Base-by-base conservation (phyloP, 2,888 invertebrate species). In the Lordiphosa fenestrarum region DNA sequence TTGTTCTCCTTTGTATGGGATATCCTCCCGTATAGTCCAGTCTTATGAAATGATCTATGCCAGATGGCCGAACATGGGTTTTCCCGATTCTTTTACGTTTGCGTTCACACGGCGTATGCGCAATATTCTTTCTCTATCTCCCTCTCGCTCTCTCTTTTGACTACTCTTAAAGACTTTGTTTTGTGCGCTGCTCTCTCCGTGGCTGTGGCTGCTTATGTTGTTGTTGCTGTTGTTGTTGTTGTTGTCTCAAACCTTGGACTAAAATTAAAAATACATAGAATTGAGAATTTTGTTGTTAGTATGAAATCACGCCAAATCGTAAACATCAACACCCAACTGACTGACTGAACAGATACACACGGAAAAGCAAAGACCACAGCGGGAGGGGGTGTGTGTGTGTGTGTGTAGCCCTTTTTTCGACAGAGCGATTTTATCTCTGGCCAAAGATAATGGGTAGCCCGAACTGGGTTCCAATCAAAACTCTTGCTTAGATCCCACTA, bases 241-340 rank as follows among this genome's bases (percentile, higher is more conserved):
- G 69, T 75, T 76, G 84, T 74, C 82, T 87, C 67, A 87, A 87
- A 87, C 86, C 86, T 87, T 87, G 88, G 86, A 87, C 86, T 87
- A 87, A 87, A 87, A 87, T 87, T 78, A 86, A 86, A 77, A 81
- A 77, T 77, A 77, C 55, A 84, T 50, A 77, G 69, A 66, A 73
- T 59, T 62, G 59, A 77, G 62, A 81, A 84, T 76, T 69, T 68
- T 69, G 78, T 67, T 66, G 74, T 82, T 77, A 82, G 81, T 66
- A 81, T 70, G 54, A 80, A 81, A 72, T 69, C 67, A 84, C 74
- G 74, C 62, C 65, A 68, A 78, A 21, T 54, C 21, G 46, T 39
- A 46, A 19, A 55, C 40, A 60, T 40, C 38, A 53, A 23, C 51
- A 19, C 48, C 47, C 48, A 15, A 55, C 30, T 41, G 33, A 58